Evolutionary conservation across 2,797 vertebrate species (phyloP), one percentile per base, ranked within the genome.

Genomic region (Neosalanx taihuensis): DNA sequence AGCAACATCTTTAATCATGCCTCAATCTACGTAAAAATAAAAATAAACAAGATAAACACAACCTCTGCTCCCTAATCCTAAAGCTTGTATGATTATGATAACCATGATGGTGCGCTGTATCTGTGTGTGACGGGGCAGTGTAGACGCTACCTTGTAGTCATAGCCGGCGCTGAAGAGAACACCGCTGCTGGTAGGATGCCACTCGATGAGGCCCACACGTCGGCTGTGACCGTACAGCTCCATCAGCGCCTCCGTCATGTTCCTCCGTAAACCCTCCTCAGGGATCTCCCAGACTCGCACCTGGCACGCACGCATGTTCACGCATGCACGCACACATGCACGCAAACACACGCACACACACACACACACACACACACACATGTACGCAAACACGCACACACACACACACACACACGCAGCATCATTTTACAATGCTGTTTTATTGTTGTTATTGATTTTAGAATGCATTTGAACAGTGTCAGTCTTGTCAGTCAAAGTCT

Each of bases 231-330:
- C 98, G 0, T 97, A 97, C 33, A 99, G 90, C 85, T 98, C 95
- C 90, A 99, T 89, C 30, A 94, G 93, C 0, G 97, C 94, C 82
- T 98, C 96, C 0, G 93, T 95, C 95, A 99, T 95, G 89, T 94
- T 98, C 79, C 92, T 89, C 84, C 94, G 95, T 86, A 99, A 87
- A 0, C 97, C 97, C 0, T 94, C 94, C 1, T 98, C 96, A 0
- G 98, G 97, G 77, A 99, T 96, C 90, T 99, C 98, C 98, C 98
- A 99, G 87, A 99, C 89, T 77, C 98, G 84, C 74, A 99, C 98
- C 98, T 99, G 83, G 5, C 67, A 67, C 71, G 80, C 10, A 64
- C 56, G 41, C 63, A 65, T 62, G 65, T 69, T 64, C 35, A 79
- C 35, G 74, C 10, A 61, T 13, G 46, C 57, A 67, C 6, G 53